Conservation (phyloP, 2,113 vertebrate genomes). For the Ameiurus melas region DNA sequence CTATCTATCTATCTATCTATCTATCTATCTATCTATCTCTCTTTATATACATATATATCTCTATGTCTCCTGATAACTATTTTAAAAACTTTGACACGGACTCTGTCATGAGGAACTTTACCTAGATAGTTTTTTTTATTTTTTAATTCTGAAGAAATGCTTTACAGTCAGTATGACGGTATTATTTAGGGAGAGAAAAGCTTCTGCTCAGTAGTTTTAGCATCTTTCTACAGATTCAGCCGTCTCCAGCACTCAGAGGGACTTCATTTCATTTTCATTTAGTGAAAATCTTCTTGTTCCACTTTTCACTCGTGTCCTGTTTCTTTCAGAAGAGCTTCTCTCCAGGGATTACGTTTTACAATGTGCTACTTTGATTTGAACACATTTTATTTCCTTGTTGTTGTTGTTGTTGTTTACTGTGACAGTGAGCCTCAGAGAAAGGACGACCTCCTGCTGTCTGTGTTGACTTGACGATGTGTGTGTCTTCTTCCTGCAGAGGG, state of each 20-base stretch:
- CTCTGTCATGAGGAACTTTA: too few species aligned
- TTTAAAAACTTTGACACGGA: too few species aligned
- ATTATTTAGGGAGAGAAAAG: not conserved
- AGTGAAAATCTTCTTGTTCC: conserved; percentile 2
- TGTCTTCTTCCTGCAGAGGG: conserved; percentile 69
- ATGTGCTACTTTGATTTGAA: not conserved
- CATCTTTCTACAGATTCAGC: not conserved
- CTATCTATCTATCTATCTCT: too few species aligned
- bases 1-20: too few species aligned
- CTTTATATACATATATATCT: too few species aligned
- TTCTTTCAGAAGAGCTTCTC: not conserved
- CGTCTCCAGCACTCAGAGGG: not conserved
- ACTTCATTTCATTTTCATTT: not conserved
- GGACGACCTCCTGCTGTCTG: not conserved
- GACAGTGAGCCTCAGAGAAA: not conserved
- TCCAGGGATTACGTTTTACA: not conserved
- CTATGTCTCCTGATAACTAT: too few species aligned
- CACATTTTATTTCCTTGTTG: not conserved
- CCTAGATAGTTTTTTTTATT: too few species aligned
- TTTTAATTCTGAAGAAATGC: too few species aligned
- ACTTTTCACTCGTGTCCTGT: conserved; percentile 12
- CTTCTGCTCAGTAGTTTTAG: not conserved
- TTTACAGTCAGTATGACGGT: not conserved
- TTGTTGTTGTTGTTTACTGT: not conserved
- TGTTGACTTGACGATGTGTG: conserved; percentile 18